Evolutionary conservation across 2,888 invertebrate species (phyloP), one percentile per base, ranked within the genome.

Genomic region (Agapostemon virescens): DNA sequence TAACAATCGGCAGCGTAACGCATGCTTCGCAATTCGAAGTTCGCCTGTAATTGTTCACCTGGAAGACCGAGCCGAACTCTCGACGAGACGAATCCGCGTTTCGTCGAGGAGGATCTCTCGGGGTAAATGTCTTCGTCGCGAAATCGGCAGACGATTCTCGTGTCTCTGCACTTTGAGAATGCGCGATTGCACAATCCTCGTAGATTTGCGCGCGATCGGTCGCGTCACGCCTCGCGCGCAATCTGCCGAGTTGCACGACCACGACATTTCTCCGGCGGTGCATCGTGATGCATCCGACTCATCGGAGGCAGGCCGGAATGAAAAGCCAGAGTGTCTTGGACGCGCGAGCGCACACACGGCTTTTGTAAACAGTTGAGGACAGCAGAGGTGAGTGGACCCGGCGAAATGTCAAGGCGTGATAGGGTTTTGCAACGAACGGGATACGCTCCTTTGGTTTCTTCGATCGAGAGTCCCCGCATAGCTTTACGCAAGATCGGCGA

Each of bases 351-450:
- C 11, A 11, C n/a, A 49, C 49, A 49, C n/a, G n/a, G 49, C 61
- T 61, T 70, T 76, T 55, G 80, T 81, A 82, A 85, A 86, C 82
- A 84, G 79, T 77, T 33, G 76, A 74, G 82, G 86, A 82, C 82
- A 80, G 78, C 80, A 81, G 79, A 86, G 86, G 89, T 89, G 85
- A 88, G 83, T 81, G 87, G 85, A 88, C 80, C 77, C 81, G 36
- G 82, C 73, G 74, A 90, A 90, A 90, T 90, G 89, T 90, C 90
- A 90, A 89, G 90, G 89, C 86, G 71, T 75, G 69, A 68, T n/a
- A 26, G 69, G 81, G 76, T 88, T 89, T 88, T 84, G 88, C 88
- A 89, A 89, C 72, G 74, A 26, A 55, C 78, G 55, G 77, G 77
- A 75, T 69, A 74, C 49, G 66, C 36, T 63, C 63, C n/a, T 33